Percentiles rank a stretch among this genome's conserved stretches.
phyloP scores from a whole-genome alignment of 1,140 invertebrate genomes.

The Apocrypta bakeri region DNA sequence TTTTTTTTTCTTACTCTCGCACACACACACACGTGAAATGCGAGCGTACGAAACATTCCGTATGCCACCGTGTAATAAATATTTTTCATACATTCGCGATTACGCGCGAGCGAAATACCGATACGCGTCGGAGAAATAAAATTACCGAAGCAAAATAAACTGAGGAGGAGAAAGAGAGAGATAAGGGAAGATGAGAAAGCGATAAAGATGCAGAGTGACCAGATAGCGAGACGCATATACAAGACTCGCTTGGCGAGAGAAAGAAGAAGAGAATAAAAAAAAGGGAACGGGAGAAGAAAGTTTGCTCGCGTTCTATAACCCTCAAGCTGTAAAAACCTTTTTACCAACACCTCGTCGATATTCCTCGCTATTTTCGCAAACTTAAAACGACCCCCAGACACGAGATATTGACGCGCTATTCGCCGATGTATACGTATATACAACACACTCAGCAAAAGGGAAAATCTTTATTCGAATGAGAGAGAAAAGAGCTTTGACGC shows the following conservation, averaged over 20 bases:
- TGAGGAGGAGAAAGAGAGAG: neutral
- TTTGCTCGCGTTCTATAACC: constrained; percentile 30
- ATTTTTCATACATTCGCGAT: too few relatives aligned
- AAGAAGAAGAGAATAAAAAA: neutral
- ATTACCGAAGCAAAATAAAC: neutral
- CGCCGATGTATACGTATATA: neutral
- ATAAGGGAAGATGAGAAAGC: neutral
- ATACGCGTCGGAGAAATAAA: neutral
- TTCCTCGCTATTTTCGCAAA: constrained; percentile 44
- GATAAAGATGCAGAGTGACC: constrained; percentile 16
- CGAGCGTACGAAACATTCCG: too few relatives aligned
- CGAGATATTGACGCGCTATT: neutral
- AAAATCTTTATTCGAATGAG: constrained; percentile 21
- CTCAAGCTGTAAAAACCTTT: constrained; percentile 41
- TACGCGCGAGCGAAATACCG: neutral
- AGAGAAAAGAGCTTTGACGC: neutral
- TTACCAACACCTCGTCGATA: constrained; percentile 43
- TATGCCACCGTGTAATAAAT: too few relatives aligned
- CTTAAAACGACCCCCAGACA: constrained; percentile 43
- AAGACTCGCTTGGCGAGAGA: neutral
- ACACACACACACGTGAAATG: too few relatives aligned
- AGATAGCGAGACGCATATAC: neutral
- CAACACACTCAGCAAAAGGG: neutral
- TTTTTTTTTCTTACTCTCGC: too few relatives aligned
- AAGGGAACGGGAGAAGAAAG: constrained; percentile 10